Evolutionary conservation across 2,113 vertebrate genomes (phyloP).

Genomic region (Alethe castanea): DNA sequence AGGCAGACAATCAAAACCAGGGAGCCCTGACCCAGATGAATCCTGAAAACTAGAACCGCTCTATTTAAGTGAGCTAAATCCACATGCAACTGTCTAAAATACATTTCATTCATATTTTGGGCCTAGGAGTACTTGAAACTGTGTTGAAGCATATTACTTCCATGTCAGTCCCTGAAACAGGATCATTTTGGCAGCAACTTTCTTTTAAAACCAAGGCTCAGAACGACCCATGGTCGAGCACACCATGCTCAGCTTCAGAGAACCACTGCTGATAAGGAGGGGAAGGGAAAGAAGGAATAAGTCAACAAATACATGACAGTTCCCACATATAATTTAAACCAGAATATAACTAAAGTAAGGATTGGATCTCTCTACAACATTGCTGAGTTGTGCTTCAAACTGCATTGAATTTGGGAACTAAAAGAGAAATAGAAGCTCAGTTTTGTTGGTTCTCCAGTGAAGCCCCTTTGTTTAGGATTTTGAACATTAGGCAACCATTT

Average conservation of each 20-base stretch:
- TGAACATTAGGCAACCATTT: background rate
- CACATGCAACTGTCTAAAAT: background rate
- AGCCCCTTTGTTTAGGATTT: background rate
- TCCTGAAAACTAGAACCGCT: background rate
- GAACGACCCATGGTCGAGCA: rapidly evolving
- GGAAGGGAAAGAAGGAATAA: background rate
- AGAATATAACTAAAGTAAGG: background rate
- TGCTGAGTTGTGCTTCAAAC: background rate
- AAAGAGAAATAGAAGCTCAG: background rate
- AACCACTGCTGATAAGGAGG: background rate
- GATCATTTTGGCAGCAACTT: background rate
- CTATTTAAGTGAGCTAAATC: background rate
- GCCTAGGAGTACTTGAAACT: background rate
- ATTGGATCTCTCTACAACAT: background rate
- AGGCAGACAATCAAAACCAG: background rate
- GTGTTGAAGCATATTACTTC: background rate
- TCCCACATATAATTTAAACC: background rate
- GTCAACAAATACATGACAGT: background rate
- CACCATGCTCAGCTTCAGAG: background rate
- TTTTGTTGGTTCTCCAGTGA: background rate
- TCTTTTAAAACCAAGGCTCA: background rate
- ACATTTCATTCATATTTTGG: background rate
- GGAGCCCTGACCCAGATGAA: background rate
- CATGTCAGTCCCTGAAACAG: background rate
- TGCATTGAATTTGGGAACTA: background rate